Conservation (phyloP, 2,113 vertebrate genomes). For the Tor tambroides region DNA sequence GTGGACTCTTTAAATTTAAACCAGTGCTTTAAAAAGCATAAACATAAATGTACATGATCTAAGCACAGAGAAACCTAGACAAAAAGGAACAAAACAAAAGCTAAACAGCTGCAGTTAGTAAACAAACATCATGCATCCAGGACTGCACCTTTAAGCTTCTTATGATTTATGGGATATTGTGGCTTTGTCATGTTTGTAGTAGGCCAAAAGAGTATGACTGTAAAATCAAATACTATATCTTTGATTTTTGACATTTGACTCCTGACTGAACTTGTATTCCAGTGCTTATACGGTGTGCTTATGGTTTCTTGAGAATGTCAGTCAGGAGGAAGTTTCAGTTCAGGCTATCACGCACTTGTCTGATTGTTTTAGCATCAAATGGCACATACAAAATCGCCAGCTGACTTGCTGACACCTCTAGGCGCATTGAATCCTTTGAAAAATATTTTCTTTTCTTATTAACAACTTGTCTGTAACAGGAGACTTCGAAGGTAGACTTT, state of each 20-base stretch:
- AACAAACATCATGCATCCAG: background rate
- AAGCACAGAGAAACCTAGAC: too few relatives aligned
- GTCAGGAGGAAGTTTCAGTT: background rate
- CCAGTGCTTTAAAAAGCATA: too few relatives aligned
- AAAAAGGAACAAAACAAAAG: too few relatives aligned
- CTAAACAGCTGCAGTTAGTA: too few relatives aligned
- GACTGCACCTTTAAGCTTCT: background rate
- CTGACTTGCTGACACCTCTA: background rate
- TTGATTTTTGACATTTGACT: background rate
- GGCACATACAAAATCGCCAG: background rate
- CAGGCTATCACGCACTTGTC: background rate
- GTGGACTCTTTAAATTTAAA: too few relatives aligned
- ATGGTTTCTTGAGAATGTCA: background rate
- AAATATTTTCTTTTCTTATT: constrained; percentile 8
- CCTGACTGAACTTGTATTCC: background rate
- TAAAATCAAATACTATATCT: background rate
- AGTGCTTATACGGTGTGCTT: background rate
- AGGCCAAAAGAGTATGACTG: background rate
- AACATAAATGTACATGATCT: too few relatives aligned
- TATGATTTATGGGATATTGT: background rate
- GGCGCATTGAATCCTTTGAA: background rate
- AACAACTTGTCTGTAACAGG: background rate
- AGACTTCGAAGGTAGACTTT: background rate
- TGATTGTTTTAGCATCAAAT: background rate
- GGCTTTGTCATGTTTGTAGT: background rate